These are phyloP conservation scores for Andricus grossulariae DNA, from an alignment of 1,140 invertebrate species.

Conservation along the genomic window DNA sequence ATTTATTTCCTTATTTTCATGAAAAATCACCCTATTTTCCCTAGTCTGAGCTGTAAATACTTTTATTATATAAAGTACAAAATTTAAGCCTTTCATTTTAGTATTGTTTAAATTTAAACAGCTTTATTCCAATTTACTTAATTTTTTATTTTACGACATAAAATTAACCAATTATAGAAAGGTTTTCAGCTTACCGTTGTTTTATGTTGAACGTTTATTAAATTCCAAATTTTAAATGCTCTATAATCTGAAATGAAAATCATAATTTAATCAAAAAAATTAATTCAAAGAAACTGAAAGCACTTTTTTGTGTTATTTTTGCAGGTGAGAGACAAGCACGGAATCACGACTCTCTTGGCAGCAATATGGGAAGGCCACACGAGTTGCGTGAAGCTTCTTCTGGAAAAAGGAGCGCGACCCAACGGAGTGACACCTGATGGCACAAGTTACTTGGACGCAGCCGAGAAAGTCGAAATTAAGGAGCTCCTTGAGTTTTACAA, in stretches of 20 bases:
- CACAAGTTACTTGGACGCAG: constrained; percentile 88
- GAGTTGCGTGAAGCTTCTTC: constrained; percentile 89
- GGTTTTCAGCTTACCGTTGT: neutral
- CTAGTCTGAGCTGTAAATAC: no score
- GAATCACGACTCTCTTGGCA: constrained; percentile 92
- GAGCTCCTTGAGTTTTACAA: constrained; percentile 77
- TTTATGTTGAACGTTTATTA: neutral
- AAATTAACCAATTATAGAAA: constrained; percentile 19
- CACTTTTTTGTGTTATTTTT: constrained; percentile 50
- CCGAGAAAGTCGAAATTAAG: constrained; percentile 95
- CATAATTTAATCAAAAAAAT: neutral
- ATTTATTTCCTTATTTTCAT: no score
- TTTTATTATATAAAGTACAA: no score
- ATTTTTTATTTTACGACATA: neutral
- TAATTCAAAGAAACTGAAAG: constrained; percentile 33
- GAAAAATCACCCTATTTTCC: no score
- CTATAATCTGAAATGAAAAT: no score
- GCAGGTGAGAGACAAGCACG: constrained; percentile 93
- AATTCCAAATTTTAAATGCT: constrained; percentile 12
- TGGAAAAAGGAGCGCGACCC: constrained; percentile 92
- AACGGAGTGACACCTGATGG: constrained; percentile 91
- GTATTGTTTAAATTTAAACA: no score
- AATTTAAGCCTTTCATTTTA: no score
- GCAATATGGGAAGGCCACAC: constrained; percentile 98
- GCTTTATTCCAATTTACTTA: no score